phyloP scores from a whole-genome alignment of 2,888 invertebrate species.

The Rhimphoctona megacephalus region DNA sequence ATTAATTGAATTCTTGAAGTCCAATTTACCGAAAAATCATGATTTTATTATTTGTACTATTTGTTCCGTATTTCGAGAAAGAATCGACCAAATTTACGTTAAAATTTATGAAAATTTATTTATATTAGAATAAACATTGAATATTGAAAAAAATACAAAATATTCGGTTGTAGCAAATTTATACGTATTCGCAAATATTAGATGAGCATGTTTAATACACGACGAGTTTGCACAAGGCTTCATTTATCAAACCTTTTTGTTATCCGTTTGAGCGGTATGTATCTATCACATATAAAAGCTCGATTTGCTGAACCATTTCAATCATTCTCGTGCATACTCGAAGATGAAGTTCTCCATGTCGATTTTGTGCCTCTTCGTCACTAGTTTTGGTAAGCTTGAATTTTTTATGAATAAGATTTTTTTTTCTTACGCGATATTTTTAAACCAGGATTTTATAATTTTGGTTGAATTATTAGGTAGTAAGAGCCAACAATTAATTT shows the following conservation, averaged over 20 bases:
- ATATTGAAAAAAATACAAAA: no score
- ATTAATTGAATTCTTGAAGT: no score
- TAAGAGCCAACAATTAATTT: not conserved
- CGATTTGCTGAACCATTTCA: not conserved
- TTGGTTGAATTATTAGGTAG: not conserved
- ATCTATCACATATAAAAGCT: not conserved
- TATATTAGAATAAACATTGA: no score
- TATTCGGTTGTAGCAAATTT: not conserved
- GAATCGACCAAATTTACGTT: no score
- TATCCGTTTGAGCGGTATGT: not conserved
- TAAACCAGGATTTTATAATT: not conserved
- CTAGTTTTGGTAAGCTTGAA: not conserved
- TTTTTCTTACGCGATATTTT: not conserved
- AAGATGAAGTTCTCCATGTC: not conserved
- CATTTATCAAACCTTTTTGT: not conserved
- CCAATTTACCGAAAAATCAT: no score
- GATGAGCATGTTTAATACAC: no score
- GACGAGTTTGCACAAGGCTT: not conserved
- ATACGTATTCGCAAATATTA: not conserved
- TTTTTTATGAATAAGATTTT: not conserved
- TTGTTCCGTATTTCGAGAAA: no score
- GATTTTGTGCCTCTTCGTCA: not conserved
- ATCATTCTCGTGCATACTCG: not conserved
- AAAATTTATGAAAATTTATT: no score
- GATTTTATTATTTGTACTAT: no score